A percentile compares a stretch with the other conserved stretches of the same genome.
phyloP scores from a whole-genome alignment of 2,888 invertebrate genomes.

The Dione vanillae region DNA sequence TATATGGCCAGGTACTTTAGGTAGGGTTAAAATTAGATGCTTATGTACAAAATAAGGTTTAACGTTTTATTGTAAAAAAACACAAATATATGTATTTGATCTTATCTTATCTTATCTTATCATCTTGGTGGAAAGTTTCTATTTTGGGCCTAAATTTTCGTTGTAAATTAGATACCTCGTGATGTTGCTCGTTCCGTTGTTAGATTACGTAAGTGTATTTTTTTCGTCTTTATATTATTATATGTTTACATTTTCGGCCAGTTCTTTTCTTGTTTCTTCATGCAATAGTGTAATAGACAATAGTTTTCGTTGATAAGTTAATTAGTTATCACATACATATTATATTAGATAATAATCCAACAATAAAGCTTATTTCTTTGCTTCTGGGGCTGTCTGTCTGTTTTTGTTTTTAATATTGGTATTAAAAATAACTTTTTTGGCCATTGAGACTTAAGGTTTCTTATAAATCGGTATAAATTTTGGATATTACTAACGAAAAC shows the following conservation, averaged over 20 bases:
- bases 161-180: constrained; percentile 50
- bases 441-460: not conserved
- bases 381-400: constrained; percentile 54
- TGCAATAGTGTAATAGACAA: constrained; percentile 57
- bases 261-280: constrained; percentile 67
- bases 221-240: constrained; percentile 35
- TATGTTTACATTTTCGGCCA: constrained; percentile 55
- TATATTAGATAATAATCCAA: constrained; percentile 72
- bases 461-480: not conserved
- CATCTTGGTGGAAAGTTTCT: constrained; percentile 42
- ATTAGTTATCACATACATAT: constrained; percentile 63
- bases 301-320: constrained; percentile 64
- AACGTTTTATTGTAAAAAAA: constrained; percentile 54
- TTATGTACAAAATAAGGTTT: constrained; percentile 75
- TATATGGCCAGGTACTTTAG: constrained; percentile 79
- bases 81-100: constrained; percentile 46
- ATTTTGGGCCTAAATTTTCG: constrained; percentile 64
- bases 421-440: not conserved
- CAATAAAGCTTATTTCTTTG: constrained; percentile 75
- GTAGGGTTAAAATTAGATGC: constrained; percentile 72
- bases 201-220: constrained; percentile 44
- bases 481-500: too few species aligned
- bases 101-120: constrained; percentile 48
- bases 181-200: constrained; percentile 45
- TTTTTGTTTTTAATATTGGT: not conserved